Conservation (phyloP, 2,113 vertebrate genomes). For the Cephalopterus ornatus region DNA sequence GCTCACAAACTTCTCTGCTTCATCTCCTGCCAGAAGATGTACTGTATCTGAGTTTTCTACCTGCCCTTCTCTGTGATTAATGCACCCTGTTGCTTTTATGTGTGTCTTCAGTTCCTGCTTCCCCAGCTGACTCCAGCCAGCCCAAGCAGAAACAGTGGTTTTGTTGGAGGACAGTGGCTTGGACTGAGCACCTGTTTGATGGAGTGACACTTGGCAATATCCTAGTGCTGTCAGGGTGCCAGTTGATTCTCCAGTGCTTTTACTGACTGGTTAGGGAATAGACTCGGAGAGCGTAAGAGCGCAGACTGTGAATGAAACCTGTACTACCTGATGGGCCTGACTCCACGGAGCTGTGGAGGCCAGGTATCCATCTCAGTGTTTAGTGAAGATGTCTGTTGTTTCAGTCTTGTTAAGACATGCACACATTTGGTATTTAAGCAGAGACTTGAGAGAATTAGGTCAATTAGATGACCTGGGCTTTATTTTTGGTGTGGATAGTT, state of each 20-base stretch:
- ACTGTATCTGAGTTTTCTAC: background rate
- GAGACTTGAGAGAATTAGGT: background rate
- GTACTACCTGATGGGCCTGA: background rate
- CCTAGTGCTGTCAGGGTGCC: background rate
- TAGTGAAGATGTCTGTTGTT: background rate
- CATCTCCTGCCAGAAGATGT: background rate
- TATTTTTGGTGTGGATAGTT: background rate
- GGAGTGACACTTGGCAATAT: background rate
- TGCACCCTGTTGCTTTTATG: rapidly evolving
- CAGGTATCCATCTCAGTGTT: background rate
- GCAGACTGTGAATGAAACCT: background rate
- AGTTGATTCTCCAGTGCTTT: background rate
- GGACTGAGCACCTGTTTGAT: background rate
- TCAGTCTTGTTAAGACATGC: background rate
- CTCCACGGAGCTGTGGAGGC: background rate
- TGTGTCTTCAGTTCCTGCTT: rapidly evolving
- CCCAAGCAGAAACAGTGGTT: background rate
- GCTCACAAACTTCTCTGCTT: background rate
- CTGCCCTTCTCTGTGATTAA: background rate
- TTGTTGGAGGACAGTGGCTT: background rate
- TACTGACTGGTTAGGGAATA: background rate
- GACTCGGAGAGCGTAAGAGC: background rate
- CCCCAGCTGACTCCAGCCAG: background rate
- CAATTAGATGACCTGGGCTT: background rate
- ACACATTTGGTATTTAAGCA: background rate